Percentiles rank a stretch among this genome's conserved stretches.
These are phyloP conservation scores for Ictalurus furcatus DNA, from an alignment of 2,113 vertebrate species.

Conservation along the genomic window DNA sequence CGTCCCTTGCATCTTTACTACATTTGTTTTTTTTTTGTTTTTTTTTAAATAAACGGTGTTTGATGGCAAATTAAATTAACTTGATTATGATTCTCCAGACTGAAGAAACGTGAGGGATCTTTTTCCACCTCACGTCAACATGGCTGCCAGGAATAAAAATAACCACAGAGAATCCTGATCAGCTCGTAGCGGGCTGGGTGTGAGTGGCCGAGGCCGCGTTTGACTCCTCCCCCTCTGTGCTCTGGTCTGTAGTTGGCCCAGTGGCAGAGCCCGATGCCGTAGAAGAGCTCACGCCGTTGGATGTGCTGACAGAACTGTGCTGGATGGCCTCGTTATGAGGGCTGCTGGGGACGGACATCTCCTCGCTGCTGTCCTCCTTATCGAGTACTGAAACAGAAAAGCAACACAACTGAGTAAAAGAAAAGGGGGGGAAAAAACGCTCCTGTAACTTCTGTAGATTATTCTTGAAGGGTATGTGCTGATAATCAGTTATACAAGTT, in stretches of 20 bases:
- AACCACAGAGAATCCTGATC: slow-evolving; percentile 73
- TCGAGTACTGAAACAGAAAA: slow-evolving; percentile 65
- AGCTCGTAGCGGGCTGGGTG: slow-evolving; percentile 89
- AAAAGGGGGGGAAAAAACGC: neutral
- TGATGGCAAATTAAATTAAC: slow-evolving; percentile 69
- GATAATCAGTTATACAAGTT: neutral
- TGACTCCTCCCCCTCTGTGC: slow-evolving; percentile 83
- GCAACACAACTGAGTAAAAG: slow-evolving; percentile 2
- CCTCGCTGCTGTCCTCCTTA: slow-evolving; percentile 94
- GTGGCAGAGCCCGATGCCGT: slow-evolving; percentile 78
- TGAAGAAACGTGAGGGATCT: slow-evolving; percentile 69
- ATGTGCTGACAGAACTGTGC: slow-evolving; percentile 97
- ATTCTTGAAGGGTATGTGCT: neutral
- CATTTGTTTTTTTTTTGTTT: slow-evolving; percentile 46
- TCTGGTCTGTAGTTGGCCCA: slow-evolving; percentile 84
- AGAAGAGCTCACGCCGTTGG: slow-evolving; percentile 91
- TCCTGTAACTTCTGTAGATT: neutral
- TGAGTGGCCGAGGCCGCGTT: slow-evolving; percentile 77
- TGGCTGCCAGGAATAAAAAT: slow-evolving; percentile 70
- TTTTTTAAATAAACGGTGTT: slow-evolving; percentile 67
- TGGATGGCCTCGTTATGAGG: slow-evolving; percentile 94
- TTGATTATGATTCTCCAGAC: slow-evolving; percentile 73
- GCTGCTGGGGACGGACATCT: slow-evolving; percentile 90
- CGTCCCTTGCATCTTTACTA: slow-evolving; percentile 70
- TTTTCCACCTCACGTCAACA: slow-evolving; percentile 69